Evolutionary conservation across 2,797 vertebrate genomes (phyloP), one percentile per base, ranked within the genome.

Genomic region (Phoebastria nigripes): DNA sequence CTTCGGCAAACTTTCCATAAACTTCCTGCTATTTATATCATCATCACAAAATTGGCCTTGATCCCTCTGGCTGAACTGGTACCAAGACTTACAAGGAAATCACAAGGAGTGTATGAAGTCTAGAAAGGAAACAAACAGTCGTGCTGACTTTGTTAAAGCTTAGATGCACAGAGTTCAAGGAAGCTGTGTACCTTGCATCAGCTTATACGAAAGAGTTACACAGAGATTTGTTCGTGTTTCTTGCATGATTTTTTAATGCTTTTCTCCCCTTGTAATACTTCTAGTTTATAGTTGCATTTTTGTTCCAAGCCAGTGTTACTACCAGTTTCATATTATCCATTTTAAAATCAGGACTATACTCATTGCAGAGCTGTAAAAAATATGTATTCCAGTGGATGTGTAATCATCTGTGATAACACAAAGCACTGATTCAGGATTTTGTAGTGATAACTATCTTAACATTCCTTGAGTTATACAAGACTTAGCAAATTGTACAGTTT

Each of bases 11-110:
- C 31, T 71, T 81, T 37, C 82, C 63, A 16, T 78, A 74, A 71
- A 87, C 93, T 93, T 96, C 90, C 93, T 94, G 77, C 69, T 95
- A 37, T 96, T 98, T 96, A 67, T 96, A 56, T 67, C 37, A 63
- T 72, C 72, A 73, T 81, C 62, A 52, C 55, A 35, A 63, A 91
- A 69, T 52, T 89, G 82, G 46, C 90, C 84, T 93, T 63, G 41
- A 55, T 93, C 65, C 72, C 87, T 90, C 51, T 73, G 88, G 71
- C 59, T 94, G 91, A 95, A 76, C 94, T 71, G 93, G 82, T 82
- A 87, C 31, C 61, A 35, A 52, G 70, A 58, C 41, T 84, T 73
- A 78, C 19, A 72, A 88, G 95, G 96, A 97, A 95, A 95, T 42
- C 96, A 79, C 55, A 29, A 77, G 81, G 66, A 83, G 42, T 66